A percentile compares a stretch with the other conserved stretches of the same genome.
These are phyloP conservation scores for Channa argus DNA, from an alignment of 2,113 vertebrate species.

Conservation along the genomic window DNA sequence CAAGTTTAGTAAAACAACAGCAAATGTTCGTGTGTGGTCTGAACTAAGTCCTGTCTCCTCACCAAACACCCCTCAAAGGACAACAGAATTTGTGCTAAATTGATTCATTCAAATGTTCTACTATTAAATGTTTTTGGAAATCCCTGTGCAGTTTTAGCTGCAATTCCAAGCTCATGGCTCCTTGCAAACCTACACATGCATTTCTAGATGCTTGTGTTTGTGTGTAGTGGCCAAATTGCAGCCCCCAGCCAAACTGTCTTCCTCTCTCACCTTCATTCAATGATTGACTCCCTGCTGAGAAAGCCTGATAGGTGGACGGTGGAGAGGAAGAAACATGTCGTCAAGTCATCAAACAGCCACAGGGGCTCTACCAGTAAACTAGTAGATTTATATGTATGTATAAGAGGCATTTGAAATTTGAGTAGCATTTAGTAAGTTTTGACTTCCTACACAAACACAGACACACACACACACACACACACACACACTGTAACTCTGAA, in stretches of 20 bases:
- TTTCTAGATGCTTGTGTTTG: constrained; percentile 56
- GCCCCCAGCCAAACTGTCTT: constrained; percentile 75
- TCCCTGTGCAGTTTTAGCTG: neutral
- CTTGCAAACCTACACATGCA: constrained; percentile 9
- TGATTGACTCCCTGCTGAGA: constrained; percentile 67
- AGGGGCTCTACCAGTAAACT: constrained; percentile 55
- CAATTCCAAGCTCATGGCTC: neutral
- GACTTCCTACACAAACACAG: no score
- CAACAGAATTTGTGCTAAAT: neutral
- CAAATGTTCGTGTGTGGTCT: constrained; percentile 4
- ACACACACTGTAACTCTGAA: no score
- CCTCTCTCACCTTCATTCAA: constrained; percentile 59
- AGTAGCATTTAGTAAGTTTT: neutral
- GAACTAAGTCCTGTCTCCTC: constrained; percentile 2
- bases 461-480: no score
- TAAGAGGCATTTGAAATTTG: neutral
- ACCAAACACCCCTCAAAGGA: neutral
- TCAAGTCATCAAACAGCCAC: constrained; percentile 63
- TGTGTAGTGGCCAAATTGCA: constrained; percentile 76
- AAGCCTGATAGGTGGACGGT: constrained; percentile 35
- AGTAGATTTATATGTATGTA: constrained; percentile 2
- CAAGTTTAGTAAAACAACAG: no score
- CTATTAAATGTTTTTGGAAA: neutral
- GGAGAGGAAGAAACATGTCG: constrained; percentile 72
- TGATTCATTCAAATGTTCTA: neutral